Evolutionary conservation across 2,888 invertebrate species (phyloP).

Genomic region (Cepaea hortensis): DNA sequence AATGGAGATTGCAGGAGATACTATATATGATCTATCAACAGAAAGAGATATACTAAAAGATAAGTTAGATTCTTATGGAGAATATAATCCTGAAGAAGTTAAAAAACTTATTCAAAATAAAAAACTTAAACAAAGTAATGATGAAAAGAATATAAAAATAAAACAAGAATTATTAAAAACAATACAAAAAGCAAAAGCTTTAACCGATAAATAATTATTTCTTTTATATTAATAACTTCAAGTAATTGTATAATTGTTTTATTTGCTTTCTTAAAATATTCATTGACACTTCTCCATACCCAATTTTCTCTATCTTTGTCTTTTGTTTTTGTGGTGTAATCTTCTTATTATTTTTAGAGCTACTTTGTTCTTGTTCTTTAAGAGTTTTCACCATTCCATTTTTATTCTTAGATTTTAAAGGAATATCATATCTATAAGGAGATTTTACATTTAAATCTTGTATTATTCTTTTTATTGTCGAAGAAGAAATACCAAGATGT

Average conservation of each 20-base stretch:
- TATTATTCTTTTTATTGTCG: slow-evolving; percentile 24
- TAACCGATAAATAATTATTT: neutral
- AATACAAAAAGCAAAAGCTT: slow-evolving; percentile 16
- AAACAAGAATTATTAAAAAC: slow-evolving; percentile 12
- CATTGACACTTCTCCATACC: neutral
- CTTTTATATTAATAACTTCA: neutral
- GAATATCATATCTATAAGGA: slow-evolving; percentile 23
- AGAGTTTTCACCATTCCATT: neutral
- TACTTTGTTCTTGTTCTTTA: neutral
- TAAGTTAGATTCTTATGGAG: neutral
- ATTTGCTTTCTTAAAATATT: neutral
- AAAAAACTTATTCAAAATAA: neutral
- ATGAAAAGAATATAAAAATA: neutral
- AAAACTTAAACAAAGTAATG: neutral
- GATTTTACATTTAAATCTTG: slow-evolving; percentile 26
- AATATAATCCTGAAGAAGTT: neutral
- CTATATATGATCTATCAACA: neutral
- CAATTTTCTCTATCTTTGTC: neutral
- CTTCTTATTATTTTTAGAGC: neutral
- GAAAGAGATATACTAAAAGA: neutral
- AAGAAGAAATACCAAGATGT: slow-evolving; percentile 13
- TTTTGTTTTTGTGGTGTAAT: neutral
- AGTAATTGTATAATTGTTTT: neutral
- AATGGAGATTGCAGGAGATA: neutral
- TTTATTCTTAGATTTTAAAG: slow-evolving; percentile 5